Evolutionary conservation across 2,113 vertebrate genomes (phyloP).

Genomic region (Hiodon alosoides): DNA sequence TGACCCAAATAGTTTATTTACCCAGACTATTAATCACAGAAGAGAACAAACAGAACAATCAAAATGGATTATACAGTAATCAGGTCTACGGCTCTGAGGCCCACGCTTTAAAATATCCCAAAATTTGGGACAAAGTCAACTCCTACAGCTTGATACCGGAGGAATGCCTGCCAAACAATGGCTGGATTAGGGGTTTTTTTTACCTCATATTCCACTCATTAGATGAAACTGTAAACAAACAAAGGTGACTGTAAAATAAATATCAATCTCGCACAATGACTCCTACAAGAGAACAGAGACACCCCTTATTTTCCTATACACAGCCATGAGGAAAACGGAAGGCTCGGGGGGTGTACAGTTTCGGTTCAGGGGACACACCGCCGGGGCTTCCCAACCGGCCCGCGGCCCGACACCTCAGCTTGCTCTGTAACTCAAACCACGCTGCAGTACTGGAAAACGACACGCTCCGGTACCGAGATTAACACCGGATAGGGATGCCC

Average conservation of each 20-base stretch:
- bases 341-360: no score
- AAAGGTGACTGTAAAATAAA: background rate
- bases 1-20: background rate
- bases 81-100: no score
- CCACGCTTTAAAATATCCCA: background rate
- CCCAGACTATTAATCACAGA: background rate
- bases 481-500: background rate
- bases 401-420: no score
- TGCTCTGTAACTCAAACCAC: no score
- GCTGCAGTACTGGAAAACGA: no score
- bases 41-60: background rate
- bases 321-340: no score
- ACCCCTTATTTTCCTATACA: no score
- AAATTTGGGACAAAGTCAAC: background rate
- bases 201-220: background rate
- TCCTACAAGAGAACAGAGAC: no score
- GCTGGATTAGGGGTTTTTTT: background rate
- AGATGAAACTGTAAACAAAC: background rate
- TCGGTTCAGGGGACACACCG: no score
- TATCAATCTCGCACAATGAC: no score
- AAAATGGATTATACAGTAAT: no score
- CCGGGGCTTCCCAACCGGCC: no score
- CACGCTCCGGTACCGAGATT: background rate
- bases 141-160: background rate
- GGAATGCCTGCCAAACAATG: background rate